Percentiles rank a stretch among this genome's conserved stretches.
phyloP scores from a whole-genome alignment of 2,797 vertebrate genomes.

The Gorsachius magnificus region DNA sequence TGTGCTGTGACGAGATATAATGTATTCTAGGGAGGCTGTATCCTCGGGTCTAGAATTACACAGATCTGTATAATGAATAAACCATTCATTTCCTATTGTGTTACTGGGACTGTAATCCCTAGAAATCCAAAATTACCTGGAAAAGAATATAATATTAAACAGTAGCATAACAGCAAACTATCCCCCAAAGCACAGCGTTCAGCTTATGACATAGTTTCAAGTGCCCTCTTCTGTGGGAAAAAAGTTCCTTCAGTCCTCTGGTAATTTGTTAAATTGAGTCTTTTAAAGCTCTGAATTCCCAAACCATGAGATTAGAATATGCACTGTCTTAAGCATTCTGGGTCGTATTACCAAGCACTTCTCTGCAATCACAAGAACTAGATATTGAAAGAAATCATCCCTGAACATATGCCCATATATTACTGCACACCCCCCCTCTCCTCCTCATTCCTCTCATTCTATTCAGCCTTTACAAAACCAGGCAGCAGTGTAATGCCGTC shows the following conservation, averaged over 20 bases:
- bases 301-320: not conserved
- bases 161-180: not conserved
- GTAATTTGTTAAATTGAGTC: slow-evolving; percentile 11
- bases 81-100: not conserved
- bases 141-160: not conserved
- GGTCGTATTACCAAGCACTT: not conserved
- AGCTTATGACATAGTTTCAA: not conserved
- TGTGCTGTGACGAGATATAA: not conserved
- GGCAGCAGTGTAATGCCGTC: not conserved
- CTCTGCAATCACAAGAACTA: not conserved
- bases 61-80: slow-evolving; percentile 12
- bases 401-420: not conserved
- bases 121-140: slow-evolving; percentile 9
- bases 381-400: not conserved
- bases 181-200: not conserved
- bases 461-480: not conserved
- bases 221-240: not conserved
- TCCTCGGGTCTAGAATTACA: not conserved
- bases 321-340: not conserved
- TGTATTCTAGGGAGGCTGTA: not conserved
- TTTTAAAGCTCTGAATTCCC: not conserved
- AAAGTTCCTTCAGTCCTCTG: not conserved
- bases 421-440: not conserved
- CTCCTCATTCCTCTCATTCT: not conserved
- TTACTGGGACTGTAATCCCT: not conserved